Base-by-base conservation (phyloP, 2,797 vertebrate species). In the Microchirus variegatus region DNA sequence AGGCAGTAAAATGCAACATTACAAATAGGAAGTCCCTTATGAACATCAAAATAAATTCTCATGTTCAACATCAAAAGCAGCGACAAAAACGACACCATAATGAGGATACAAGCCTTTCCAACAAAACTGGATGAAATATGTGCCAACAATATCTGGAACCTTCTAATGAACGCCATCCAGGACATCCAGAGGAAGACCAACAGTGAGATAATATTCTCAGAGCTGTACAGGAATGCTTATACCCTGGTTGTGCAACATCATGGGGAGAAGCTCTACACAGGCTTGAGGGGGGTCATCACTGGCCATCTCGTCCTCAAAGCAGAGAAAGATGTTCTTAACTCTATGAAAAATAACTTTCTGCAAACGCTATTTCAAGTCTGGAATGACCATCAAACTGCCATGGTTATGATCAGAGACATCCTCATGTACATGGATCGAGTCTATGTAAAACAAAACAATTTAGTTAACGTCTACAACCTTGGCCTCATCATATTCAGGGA, bases 231-330 rank as follows among this genome's bases (percentile, higher is more conserved):
- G 86, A 99, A 98, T 49, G 97, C 97, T 41, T 99, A 99, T 90
- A 98, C 96, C 67, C 98, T 99, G 97, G 96, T 99, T 71, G 95
- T 99, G 72, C 97, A 98, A 93, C 99, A 99, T 85, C 97, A 99
- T 9, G 97, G 96, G 3, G 97, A 98, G 88, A 99, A 98, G 82
- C 95, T 99, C 50, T 99, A 99, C 92, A 98, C 96, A 59, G 98
- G 97, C 82, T 90, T 99, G 72, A 94, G 96, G 89, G 97, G 99
- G 92, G 97, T 99, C 17, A 97, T 99, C 89, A 98, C 97, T 0
- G 97, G 99, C 82, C 97, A 99, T 90, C 97, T 99, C 87, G 96
- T 98, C 87, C 97, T 96, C 89, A 99, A 99, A 96, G 98, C 98
- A 95, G 89, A 45, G 75, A 95, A 96, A 89, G 96, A 98, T 83